A percentile compares a stretch with the other conserved stretches of the same genome.
Evolutionary conservation across 2,888 invertebrate species (phyloP).

Genomic region (Leptura quadrifasciata): DNA sequence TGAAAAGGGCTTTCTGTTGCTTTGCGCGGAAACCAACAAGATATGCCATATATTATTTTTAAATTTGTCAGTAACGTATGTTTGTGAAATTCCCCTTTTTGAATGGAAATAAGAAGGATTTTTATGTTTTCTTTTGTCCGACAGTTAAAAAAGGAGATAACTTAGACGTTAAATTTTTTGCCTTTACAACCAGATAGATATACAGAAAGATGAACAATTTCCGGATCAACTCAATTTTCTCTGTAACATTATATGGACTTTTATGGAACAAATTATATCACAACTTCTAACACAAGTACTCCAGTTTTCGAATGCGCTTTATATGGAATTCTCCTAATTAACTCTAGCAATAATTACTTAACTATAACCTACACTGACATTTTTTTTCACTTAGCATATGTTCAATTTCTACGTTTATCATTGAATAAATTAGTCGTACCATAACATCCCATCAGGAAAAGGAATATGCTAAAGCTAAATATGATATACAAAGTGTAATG

Average conservation of each 20-base stretch:
- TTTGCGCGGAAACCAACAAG: constrained; percentile 55
- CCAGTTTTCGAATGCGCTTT: too few species aligned
- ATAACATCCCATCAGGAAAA: constrained; percentile 12
- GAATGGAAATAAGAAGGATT: constrained; percentile 18
- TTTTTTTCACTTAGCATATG: too few species aligned
- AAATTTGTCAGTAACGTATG: constrained; percentile 71
- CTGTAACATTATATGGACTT: too few species aligned
- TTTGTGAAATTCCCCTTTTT: constrained; percentile 56
- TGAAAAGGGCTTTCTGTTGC: constrained; percentile 63
- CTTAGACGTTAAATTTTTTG: not conserved
- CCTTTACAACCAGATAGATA: not conserved
- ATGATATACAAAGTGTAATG: constrained; percentile 34
- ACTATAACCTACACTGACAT: too few species aligned
- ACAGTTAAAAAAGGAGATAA: not conserved
- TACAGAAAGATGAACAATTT: too few species aligned
- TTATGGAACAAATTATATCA: too few species aligned
- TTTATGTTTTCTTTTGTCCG: not conserved
- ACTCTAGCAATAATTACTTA: too few species aligned
- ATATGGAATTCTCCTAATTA: too few species aligned
- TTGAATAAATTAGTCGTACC: constrained; percentile 1
- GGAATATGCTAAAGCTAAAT: constrained; percentile 19
- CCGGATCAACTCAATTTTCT: too few species aligned
- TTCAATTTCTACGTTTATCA: not conserved
- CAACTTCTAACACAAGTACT: too few species aligned
- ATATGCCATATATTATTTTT: constrained; percentile 71